Evolutionary conservation across 2,113 vertebrate species (phyloP).

Genomic region (Stercorarius parasiticus): DNA sequence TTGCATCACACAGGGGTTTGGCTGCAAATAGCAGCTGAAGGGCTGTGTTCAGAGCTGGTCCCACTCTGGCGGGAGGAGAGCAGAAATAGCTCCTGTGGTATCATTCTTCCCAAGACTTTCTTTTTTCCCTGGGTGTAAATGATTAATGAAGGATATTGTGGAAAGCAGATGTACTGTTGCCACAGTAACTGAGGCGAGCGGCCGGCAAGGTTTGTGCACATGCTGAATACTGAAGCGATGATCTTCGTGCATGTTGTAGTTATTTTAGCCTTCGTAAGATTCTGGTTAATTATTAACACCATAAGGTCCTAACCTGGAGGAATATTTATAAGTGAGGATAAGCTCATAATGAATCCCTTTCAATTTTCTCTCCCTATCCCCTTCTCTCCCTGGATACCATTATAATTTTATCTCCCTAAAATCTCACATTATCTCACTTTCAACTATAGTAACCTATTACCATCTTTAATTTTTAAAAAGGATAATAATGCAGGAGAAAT

Average conservation of each 20-base stretch:
- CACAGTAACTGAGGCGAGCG: conserved; percentile 46
- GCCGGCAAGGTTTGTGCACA: conserved; percentile 6
- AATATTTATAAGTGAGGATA: conserved; percentile 1
- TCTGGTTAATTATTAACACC: conserved; percentile 64
- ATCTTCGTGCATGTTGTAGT: not conserved
- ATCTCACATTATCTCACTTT: not conserved
- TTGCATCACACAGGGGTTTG: not conserved
- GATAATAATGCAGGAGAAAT: not conserved
- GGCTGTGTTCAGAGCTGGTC: not conserved
- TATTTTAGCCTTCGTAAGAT: conserved; percentile 20
- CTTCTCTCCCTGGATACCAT: not conserved
- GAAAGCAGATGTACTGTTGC: conserved; percentile 54
- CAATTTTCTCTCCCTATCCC: not conserved
- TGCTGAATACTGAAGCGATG: not conserved
- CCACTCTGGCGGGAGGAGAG: not conserved
- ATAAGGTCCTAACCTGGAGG: not conserved
- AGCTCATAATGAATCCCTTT: conserved; percentile 6
- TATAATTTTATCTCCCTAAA: not conserved
- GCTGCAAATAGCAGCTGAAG: not conserved
- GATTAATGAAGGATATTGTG: conserved; percentile 59
- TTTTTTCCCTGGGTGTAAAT: conserved; percentile 16
- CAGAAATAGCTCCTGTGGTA: not conserved
- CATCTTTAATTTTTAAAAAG: conserved; percentile 18
- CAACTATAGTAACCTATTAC: not conserved
- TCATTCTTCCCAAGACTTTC: not conserved